Evolutionary conservation across 2,113 vertebrate genomes (phyloP).

Genomic region (Aix galericulata): DNA sequence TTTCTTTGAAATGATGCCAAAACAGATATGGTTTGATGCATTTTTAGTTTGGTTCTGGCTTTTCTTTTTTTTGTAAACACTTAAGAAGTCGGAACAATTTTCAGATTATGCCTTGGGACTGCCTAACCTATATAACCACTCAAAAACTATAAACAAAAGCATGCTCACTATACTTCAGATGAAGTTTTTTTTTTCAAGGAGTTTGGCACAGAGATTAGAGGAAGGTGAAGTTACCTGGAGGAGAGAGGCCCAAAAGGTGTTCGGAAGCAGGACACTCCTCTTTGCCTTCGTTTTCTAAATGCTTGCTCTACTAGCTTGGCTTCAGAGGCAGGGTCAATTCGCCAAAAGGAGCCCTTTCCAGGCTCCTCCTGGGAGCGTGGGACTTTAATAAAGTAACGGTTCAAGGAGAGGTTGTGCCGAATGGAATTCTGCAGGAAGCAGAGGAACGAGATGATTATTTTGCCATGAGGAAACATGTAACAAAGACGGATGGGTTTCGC

Average conservation of each 20-base stretch:
- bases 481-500: not conserved
- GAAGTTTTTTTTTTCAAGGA: not conserved
- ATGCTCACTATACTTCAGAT: not conserved
- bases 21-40: not conserved
- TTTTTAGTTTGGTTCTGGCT: not conserved
- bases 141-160: not conserved
- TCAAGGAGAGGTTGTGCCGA: slow-evolving; percentile 97
- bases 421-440: slow-evolving; percentile 92
- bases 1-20: slow-evolving; percentile 34
- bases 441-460: slow-evolving; percentile 17
- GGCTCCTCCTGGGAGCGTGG: slow-evolving; percentile 98
- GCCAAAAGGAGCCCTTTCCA: slow-evolving; percentile 97
- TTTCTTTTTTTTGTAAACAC: not conserved
- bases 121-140: not conserved
- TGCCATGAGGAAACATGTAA: not conserved
- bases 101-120: not conserved
- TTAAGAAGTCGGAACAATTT: slow-evolving; percentile 8
- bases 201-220: not conserved
- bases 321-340: slow-evolving; percentile 95
- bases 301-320: slow-evolving; percentile 96
- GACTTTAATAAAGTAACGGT: slow-evolving; percentile 99
- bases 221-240: slow-evolving; percentile 82
- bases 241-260: slow-evolving; percentile 97
- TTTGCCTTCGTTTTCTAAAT: slow-evolving; percentile 95
- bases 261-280: slow-evolving; percentile 96